Percentiles rank a stretch among this genome's conserved stretches.
Evolutionary conservation across 1,140 invertebrate genomes (phyloP).

Genomic region (Drosophila willistoni): DNA sequence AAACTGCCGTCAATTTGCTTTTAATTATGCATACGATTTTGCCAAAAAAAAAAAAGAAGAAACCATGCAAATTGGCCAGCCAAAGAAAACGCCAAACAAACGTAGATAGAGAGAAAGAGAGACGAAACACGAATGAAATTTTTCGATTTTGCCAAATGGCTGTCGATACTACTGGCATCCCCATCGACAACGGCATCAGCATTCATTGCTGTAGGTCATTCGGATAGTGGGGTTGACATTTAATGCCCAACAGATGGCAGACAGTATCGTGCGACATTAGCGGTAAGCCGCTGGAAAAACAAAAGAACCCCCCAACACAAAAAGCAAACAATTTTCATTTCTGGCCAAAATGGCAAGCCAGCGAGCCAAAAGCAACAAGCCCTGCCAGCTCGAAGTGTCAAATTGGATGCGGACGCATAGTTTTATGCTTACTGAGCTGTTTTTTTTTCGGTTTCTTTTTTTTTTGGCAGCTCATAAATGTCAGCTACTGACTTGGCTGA

Average conservation of each 20-base stretch:
- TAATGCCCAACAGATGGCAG: conserved; percentile 32
- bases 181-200: conserved; percentile 10
- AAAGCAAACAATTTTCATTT: conserved; percentile 24
- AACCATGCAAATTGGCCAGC: conserved; percentile 46
- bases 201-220: conserved; percentile 33
- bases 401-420: conserved; percentile 35
- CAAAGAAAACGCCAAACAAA: not conserved
- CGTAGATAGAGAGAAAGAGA: conserved; percentile 7
- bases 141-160: conserved; percentile 42
- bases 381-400: conserved; percentile 5
- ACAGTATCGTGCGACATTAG: conserved; percentile 52
- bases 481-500: conserved; percentile 34
- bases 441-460: conserved; percentile 1
- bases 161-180: conserved; percentile 13
- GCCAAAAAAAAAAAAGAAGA: not conserved
- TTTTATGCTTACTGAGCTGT: not conserved
- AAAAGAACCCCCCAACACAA: conserved; percentile 18
- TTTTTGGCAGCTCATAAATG: conserved; percentile 53
- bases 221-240: conserved; percentile 43
- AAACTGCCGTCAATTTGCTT: conserved; percentile 53
- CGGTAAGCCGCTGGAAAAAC: conserved; percentile 39
- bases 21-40: conserved; percentile 63
- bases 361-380: not conserved
- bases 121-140: conserved; percentile 33
- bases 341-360: conserved; percentile 13